phyloP scores from a whole-genome alignment of 2,113 vertebrate species.

The Oryzias celebensis region DNA sequence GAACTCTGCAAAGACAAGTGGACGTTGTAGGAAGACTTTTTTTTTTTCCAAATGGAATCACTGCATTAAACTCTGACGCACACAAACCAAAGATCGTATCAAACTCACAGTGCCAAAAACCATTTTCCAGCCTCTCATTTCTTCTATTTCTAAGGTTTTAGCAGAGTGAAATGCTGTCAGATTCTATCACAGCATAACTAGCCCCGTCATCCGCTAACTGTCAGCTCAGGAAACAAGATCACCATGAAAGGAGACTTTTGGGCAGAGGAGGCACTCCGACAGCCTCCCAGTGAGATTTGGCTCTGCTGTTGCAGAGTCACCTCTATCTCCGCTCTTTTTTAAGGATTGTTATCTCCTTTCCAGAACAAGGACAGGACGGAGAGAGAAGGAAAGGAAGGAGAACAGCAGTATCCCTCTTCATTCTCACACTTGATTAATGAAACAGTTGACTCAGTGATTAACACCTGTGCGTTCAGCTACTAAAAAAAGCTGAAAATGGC shows the following conservation, averaged over 20 bases:
- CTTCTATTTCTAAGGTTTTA: slow-evolving; percentile 23
- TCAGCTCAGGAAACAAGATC: slow-evolving; percentile 35
- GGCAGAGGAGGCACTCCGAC: slow-evolving; percentile 38
- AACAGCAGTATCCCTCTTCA: slow-evolving; percentile 46
- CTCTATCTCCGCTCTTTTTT: slow-evolving; percentile 59
- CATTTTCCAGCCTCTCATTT: slow-evolving; percentile 17
- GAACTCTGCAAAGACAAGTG: no score
- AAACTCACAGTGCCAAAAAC: neutral
- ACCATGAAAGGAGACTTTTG: slow-evolving; percentile 39
- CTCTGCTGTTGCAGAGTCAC: slow-evolving; percentile 59
- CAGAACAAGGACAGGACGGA: slow-evolving; percentile 43
- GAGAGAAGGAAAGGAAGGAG: neutral
- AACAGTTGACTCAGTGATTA: slow-evolving; percentile 77
- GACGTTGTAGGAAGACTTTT: no score
- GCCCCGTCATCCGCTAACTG: slow-evolving; percentile 27
- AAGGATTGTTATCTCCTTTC: slow-evolving; percentile 63
- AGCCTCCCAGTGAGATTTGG: slow-evolving; percentile 57
- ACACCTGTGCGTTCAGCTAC: slow-evolving; percentile 63
- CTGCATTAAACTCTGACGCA: neutral
- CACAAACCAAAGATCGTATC: neutral
- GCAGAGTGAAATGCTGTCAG: slow-evolving; percentile 18
- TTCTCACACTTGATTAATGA: slow-evolving; percentile 75
- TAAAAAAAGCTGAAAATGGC: slow-evolving; percentile 63
- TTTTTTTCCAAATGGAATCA: no score
- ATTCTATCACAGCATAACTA: slow-evolving; percentile 37